Conservation (phyloP, 2,888 invertebrate genomes). For the Sphinx pinastri region DNA sequence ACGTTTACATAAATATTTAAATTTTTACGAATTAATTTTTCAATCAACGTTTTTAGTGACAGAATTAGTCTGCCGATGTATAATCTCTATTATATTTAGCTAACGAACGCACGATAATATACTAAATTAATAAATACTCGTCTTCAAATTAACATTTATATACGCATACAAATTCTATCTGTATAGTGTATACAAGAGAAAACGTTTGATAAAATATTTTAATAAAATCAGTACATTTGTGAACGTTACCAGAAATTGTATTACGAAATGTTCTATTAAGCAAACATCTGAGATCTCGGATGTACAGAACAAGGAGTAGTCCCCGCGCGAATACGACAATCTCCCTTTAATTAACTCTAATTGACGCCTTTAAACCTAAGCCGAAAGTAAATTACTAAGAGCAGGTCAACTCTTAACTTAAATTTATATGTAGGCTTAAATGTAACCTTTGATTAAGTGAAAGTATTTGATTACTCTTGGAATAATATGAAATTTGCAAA, state of each 20-base stretch:
- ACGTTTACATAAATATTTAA: too few species aligned
- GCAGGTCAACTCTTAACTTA: conserved; percentile 32
- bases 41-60: too few species aligned
- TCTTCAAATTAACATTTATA: too few species aligned
- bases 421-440: not conserved
- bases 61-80: too few species aligned
- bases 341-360: conserved; percentile 40
- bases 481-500: not conserved
- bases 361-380: conserved; percentile 31
- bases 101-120: too few species aligned
- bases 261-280: conserved; percentile 1
- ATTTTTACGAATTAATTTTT: too few species aligned
- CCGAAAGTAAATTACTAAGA: conserved; percentile 26
- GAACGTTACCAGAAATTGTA: not conserved
- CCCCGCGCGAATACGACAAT: conserved; percentile 31
- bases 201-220: not conserved
- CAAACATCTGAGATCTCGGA: conserved; percentile 17
- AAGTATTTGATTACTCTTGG: not conserved
- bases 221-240: not conserved
- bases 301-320: not conserved
- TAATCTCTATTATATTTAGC: too few species aligned
- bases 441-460: not conserved
- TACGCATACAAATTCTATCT: too few species aligned
- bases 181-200: too few species aligned
- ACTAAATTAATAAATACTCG: too few species aligned